A percentile compares a stretch with the other conserved stretches of the same genome.
Evolutionary conservation across 2,797 vertebrate genomes (phyloP).

Genomic region (Galago senegalensis): DNA sequence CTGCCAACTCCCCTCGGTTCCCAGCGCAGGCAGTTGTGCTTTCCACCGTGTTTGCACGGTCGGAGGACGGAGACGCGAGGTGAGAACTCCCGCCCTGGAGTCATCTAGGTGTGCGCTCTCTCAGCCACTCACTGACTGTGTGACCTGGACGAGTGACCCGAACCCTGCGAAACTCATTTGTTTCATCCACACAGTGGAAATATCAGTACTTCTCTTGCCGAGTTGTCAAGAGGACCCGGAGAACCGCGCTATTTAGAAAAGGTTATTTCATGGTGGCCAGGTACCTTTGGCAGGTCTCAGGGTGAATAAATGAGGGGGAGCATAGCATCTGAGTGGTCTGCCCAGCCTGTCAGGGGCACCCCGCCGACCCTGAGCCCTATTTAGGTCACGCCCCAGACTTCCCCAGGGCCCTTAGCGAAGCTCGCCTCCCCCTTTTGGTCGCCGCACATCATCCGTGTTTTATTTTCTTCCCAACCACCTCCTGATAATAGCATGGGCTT

Average conservation of each 20-base stretch:
- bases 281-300: neutral
- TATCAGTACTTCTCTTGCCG: neutral
- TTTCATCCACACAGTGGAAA: neutral
- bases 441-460: neutral
- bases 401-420: no score
- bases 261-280: no score
- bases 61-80: neutral
- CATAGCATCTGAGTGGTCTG: neutral
- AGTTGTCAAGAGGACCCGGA: neutral
- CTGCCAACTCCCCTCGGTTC: neutral
- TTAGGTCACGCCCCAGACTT: neutral
- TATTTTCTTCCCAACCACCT: neutral
- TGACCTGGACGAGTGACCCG: neutral
- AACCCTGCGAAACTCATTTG: no score
- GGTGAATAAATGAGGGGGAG: no score
- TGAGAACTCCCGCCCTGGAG: neutral
- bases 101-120: rapidly evolving
- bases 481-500: no score
- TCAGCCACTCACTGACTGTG: neutral
- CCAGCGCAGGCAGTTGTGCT: neutral
- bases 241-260: neutral
- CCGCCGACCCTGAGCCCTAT: rapidly evolving
- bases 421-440: neutral
- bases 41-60: neutral
- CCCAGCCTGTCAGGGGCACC: rapidly evolving